Percentiles rank a stretch among this genome's conserved stretches.
phyloP scores from a whole-genome alignment of 2,113 vertebrate species.

The Hyperopisus bebe region DNA sequence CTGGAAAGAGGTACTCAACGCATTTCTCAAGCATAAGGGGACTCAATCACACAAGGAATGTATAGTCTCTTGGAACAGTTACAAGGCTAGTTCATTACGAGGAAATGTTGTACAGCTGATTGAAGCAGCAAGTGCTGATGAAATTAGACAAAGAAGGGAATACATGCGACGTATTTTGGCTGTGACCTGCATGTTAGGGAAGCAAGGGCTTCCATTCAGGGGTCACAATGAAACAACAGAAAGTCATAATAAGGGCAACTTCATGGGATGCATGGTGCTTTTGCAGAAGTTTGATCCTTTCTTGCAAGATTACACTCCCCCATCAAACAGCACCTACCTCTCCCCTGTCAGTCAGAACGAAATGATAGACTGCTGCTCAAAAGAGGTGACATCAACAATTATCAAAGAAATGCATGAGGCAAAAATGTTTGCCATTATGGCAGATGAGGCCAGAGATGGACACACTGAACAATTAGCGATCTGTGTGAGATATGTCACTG shows the following conservation, averaged over 20 bases:
- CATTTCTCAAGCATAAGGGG: neutral
- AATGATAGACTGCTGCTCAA: neutral
- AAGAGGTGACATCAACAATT: neutral
- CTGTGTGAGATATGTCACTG: neutral
- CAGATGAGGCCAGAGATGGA: neutral
- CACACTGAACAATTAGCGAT: neutral
- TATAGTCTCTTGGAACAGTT: neutral
- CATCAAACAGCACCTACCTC: too few relatives aligned
- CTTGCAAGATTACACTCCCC: too few relatives aligned
- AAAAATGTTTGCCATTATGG: conserved; percentile 9
- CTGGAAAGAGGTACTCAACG: neutral
- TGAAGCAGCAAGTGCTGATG: neutral
- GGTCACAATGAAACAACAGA: too few relatives aligned
- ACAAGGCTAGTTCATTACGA: neutral
- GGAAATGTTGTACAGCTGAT: neutral
- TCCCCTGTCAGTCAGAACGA: too few relatives aligned
- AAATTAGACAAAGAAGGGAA: neutral
- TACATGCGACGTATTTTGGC: too few relatives aligned
- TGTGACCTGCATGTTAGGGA: too few relatives aligned
- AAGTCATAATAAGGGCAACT: too few relatives aligned
- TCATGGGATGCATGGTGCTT: too few relatives aligned
- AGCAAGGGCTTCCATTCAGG: too few relatives aligned
- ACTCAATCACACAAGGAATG: neutral
- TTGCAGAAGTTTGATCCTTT: too few relatives aligned
- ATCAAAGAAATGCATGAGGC: neutral